These are phyloP conservation scores for Phenganax subtilis DNA, from an alignment of 92 coral and sea anemone genomes.

Conservation along the genomic window DNA sequence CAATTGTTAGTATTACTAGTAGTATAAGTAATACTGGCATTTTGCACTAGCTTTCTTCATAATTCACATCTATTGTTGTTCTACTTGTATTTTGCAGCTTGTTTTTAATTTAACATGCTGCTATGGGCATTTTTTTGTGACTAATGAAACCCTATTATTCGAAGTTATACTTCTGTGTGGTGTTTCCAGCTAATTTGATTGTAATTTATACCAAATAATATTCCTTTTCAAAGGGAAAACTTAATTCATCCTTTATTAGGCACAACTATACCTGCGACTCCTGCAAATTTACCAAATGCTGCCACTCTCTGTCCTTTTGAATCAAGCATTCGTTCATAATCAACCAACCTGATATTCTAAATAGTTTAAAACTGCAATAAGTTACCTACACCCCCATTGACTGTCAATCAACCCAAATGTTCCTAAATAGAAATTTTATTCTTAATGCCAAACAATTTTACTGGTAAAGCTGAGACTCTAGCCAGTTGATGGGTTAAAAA, in stretches of 20 bases:
- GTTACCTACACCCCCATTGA: not conserved
- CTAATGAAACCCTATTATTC: too few relatives aligned
- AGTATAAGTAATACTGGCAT: too few relatives aligned
- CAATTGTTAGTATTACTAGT: too few relatives aligned
- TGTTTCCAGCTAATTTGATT: not conserved
- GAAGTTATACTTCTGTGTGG: too few relatives aligned
- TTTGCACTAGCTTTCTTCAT: too few relatives aligned
- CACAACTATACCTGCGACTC: conserved; percentile 80
- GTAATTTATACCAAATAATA: not conserved
- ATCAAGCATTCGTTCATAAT: conserved; percentile 95
- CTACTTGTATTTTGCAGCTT: too few relatives aligned
- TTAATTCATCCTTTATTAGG: not conserved
- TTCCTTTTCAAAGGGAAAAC: not conserved
- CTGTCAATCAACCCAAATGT: not conserved
- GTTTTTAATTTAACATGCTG: too few relatives aligned
- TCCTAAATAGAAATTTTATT: not conserved
- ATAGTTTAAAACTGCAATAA: not conserved
- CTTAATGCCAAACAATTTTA: too few relatives aligned
- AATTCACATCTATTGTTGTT: too few relatives aligned
- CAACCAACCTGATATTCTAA: conserved; percentile 82
- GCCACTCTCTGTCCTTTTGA: conserved; percentile 87
- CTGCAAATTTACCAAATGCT: conserved; percentile 98
- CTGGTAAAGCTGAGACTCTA: too few relatives aligned
- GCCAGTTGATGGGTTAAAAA: too few relatives aligned
- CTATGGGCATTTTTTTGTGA: too few relatives aligned